Percentiles rank a stretch among this genome's conserved stretches.
These are phyloP conservation scores for Diadema setosum DNA, from an alignment of 35 echinoderm and acorn worm species.

Conservation along the genomic window DNA sequence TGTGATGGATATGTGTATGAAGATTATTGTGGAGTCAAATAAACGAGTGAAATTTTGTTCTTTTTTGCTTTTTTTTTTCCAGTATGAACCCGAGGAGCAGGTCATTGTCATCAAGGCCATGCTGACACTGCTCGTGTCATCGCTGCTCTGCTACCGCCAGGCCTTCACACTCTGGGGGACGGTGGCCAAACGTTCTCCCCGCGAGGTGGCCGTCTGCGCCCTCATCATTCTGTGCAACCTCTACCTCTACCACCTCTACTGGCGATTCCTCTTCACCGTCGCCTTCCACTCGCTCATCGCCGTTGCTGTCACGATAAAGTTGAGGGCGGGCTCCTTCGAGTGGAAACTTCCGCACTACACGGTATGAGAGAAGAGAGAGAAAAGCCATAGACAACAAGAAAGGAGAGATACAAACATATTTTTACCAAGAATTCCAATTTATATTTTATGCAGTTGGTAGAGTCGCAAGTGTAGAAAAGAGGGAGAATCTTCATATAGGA, in stretches of 20 bases:
- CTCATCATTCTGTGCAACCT: conserved; percentile 6
- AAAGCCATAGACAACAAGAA: too few species aligned
- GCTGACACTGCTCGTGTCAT: not conserved
- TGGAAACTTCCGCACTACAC: conserved; percentile 52
- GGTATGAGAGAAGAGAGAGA: too few species aligned
- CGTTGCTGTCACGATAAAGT: conserved; percentile 1
- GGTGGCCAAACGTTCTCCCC: not conserved
- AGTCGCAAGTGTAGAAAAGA: too few species aligned
- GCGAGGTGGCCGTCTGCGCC: not conserved
- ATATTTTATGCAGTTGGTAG: too few species aligned
- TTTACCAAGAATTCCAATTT: too few species aligned
- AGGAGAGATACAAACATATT: too few species aligned
- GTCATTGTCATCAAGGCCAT: not conserved
- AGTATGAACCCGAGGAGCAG: not conserved
- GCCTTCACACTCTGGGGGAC: conserved; percentile 20
- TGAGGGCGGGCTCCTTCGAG: not conserved
- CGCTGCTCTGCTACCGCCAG: not conserved
- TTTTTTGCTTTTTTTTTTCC: not conserved
- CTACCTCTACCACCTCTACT: conserved; percentile 22
- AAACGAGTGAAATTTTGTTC: not conserved
- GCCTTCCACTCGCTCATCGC: not conserved
- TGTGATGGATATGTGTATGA: not conserved
- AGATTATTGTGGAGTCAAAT: not conserved
- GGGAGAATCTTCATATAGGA: too few species aligned
- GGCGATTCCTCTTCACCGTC: conserved; percentile 17